Evolutionary conservation across 2,888 invertebrate species (phyloP).

Genomic region (Stenolophus ochropezus): DNA sequence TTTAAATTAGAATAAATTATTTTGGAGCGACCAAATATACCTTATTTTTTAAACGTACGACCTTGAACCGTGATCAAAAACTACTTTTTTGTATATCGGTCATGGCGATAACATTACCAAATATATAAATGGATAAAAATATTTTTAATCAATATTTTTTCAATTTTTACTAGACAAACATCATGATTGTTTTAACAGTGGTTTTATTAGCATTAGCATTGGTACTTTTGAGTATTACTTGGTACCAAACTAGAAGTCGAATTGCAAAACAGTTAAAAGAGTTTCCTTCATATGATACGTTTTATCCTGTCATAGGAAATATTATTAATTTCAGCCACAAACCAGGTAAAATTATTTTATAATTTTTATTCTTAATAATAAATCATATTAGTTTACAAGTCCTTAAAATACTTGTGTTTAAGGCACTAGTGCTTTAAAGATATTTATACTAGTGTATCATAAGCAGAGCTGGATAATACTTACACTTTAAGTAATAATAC

Average conservation of each 20-base stretch:
- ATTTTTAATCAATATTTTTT: background rate
- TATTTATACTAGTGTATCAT: too few species aligned
- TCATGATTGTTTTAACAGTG: background rate
- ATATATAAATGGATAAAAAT: background rate
- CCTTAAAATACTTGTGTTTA: too few species aligned
- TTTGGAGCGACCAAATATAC: too few species aligned
- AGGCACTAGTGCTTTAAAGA: too few species aligned
- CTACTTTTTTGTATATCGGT: background rate
- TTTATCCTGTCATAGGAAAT: constrained; percentile 2
- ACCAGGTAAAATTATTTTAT: background rate
- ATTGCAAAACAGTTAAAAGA: constrained; percentile 23
- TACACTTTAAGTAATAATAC: background rate
- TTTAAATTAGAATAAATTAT: too few species aligned
- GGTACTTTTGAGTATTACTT: background rate
- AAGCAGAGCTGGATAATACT: too few species aligned
- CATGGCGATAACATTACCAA: background rate
- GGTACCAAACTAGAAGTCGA: constrained; percentile 8
- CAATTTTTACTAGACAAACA: background rate
- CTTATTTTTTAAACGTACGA: too few species aligned
- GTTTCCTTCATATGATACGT: background rate
- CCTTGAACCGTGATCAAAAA: background rate
- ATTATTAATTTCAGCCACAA: background rate
- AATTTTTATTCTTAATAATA: background rate
- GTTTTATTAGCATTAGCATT: background rate
- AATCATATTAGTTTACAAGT: too few species aligned